Evolutionary conservation across 2,797 vertebrate genomes (phyloP).

Genomic region (Cyclura pinguis): DNA sequence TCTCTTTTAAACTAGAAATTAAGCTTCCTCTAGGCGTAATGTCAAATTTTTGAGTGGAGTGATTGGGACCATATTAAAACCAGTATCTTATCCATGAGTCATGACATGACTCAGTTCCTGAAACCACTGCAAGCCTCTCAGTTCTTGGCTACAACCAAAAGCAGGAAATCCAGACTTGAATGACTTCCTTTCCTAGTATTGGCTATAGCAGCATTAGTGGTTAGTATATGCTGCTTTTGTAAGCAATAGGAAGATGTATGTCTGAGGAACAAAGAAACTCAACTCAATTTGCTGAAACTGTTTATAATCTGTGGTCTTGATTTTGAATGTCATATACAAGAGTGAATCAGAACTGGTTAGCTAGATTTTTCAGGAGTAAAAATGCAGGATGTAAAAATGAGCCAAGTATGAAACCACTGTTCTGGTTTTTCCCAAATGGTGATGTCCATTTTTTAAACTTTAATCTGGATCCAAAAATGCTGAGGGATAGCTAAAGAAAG

Average conservation of each 20-base stretch:
- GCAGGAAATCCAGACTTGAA: constrained; percentile 97
- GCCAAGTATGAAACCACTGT: constrained; percentile 46
- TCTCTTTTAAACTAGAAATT: constrained; percentile 67
- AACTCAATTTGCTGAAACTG: constrained; percentile 89
- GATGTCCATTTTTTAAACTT: background rate
- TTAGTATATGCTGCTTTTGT: constrained; percentile 85
- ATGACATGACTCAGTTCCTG: constrained; percentile 96
- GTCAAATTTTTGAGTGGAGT: constrained; percentile 80
- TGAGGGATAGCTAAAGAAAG: background rate
- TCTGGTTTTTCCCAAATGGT: background rate
- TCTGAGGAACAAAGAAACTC: constrained; percentile 87
- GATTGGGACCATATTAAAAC: constrained; percentile 88
- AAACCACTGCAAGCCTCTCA: constrained; percentile 93
- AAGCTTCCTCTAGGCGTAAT: constrained; percentile 67
- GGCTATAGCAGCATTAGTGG: constrained; percentile 83
- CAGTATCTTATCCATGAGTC: constrained; percentile 91
- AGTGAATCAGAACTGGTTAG: constrained; percentile 66
- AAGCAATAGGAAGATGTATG: constrained; percentile 87
- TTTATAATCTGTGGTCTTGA: constrained; percentile 90
- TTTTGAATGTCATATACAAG: constrained; percentile 83
- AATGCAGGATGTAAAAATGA: constrained; percentile 70
- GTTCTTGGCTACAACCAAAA: constrained; percentile 91
- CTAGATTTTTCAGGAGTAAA: constrained; percentile 76
- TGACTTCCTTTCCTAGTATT: constrained; percentile 94
- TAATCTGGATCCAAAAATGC: background rate